Evolutionary conservation across 2,797 vertebrate species (phyloP).

Genomic region (Allobates femoralis): DNA sequence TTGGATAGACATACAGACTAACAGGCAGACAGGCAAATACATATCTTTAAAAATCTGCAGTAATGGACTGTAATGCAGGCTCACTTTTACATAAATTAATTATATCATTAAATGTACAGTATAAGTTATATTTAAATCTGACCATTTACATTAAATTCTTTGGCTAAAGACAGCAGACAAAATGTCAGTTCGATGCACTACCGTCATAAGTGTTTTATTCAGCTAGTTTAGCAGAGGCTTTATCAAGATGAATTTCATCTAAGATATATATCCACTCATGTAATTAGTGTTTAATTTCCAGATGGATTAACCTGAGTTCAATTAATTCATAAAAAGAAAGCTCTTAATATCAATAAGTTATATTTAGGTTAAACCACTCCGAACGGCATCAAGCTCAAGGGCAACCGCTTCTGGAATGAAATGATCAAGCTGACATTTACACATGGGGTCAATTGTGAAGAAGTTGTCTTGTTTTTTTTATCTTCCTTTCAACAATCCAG

Average conservation of each 20-base stretch:
- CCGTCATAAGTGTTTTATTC: neutral
- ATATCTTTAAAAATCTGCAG: neutral
- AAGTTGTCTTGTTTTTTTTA: neutral
- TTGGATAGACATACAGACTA: no score
- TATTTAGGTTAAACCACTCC: slow-evolving; percentile 20
- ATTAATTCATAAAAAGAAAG: neutral
- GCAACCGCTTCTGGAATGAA: neutral
- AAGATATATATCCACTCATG: slow-evolving; percentile 2
- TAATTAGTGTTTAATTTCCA: slow-evolving; percentile 21
- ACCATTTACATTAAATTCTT: neutral
- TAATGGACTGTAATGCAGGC: neutral
- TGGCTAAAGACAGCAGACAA: neutral
- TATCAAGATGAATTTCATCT: neutral
- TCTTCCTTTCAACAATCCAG: neutral
- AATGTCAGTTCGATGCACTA: neutral
- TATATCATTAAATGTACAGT: neutral
- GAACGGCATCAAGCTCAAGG: slow-evolving; percentile 5
- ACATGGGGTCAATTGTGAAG: neutral
- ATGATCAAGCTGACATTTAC: neutral
- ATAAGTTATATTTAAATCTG: neutral
- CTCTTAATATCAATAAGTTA: slow-evolving; percentile 13
- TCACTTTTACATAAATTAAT: neutral
- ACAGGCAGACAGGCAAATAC: no score
- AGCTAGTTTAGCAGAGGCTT: neutral
- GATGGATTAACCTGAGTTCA: slow-evolving; percentile 6